Conservation (phyloP, 2,113 vertebrate genomes). For the Serinus canaria region DNA sequence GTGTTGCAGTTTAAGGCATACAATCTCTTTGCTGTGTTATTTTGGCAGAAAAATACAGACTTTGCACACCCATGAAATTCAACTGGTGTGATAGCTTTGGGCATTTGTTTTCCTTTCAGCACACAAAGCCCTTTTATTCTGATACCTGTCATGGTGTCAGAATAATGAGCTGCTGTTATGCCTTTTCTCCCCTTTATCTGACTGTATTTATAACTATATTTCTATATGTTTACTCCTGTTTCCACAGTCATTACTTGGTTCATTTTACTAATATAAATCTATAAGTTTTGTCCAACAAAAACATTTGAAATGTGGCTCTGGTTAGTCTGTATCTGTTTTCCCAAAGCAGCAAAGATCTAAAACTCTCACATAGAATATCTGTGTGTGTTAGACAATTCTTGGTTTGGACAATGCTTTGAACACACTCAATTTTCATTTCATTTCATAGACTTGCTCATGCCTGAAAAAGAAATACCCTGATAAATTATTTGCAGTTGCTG, state of each 20-base stretch:
- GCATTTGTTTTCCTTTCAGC: neutral
- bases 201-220: neutral
- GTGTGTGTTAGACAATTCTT: neutral
- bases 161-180: neutral
- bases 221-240: neutral
- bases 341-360: neutral
- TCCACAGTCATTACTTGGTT: neutral
- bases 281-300: neutral
- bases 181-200: neutral
- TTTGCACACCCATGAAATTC: neutral
- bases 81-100: neutral
- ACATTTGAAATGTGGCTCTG: neutral
- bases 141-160: neutral
- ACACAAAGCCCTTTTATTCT: neutral
- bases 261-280: neutral
- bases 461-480: slow-evolving; percentile 9
- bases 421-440: slow-evolving; percentile 21
- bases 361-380: neutral
- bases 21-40: neutral
- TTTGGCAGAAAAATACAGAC: neutral
- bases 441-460: slow-evolving; percentile 12
- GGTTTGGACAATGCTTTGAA: neutral
- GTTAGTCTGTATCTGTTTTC: neutral
- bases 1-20: neutral
- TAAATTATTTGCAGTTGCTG: neutral